Evolutionary conservation across 1,140 invertebrate species (phyloP).

Genomic region (Penaeus chinensis): DNA sequence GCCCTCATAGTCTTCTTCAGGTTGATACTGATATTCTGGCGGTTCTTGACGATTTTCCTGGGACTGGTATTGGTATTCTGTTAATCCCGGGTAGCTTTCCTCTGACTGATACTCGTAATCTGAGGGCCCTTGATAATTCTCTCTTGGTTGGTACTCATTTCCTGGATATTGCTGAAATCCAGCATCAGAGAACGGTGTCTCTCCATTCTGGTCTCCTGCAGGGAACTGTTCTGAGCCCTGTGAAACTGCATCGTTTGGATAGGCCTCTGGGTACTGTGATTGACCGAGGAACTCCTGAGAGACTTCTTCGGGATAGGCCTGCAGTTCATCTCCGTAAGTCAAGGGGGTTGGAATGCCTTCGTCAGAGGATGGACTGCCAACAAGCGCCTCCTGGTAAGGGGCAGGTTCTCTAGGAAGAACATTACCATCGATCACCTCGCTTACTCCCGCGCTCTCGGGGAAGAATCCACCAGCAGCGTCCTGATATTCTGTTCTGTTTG

Average conservation of each 20-base stretch:
- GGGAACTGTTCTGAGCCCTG: too few species aligned
- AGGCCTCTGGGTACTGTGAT: neutral
- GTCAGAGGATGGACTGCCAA: neutral
- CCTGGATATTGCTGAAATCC: neutral
- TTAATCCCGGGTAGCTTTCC: neutral
- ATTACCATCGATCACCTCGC: neutral
- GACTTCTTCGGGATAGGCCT: neutral
- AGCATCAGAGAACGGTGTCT: too few species aligned
- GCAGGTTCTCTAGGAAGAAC: neutral
- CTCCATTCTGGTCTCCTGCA: too few species aligned
- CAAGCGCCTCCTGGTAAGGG: slow-evolving; percentile 9
- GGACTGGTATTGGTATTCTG: neutral
- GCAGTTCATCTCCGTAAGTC: neutral
- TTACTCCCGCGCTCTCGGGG: neutral
- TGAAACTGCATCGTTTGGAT: neutral
- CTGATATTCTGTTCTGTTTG: too few species aligned
- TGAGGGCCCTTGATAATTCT: neutral
- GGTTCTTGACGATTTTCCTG: neutral
- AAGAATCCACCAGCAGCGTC: too few species aligned
- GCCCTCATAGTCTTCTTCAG: neutral
- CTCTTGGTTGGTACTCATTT: neutral
- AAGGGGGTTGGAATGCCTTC: neutral
- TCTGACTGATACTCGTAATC: too few species aligned
- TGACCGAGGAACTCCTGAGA: neutral
- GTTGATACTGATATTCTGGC: neutral